Evolutionary conservation across 1,140 invertebrate genomes (phyloP).

Genomic region (Drosophila saltans): DNA sequence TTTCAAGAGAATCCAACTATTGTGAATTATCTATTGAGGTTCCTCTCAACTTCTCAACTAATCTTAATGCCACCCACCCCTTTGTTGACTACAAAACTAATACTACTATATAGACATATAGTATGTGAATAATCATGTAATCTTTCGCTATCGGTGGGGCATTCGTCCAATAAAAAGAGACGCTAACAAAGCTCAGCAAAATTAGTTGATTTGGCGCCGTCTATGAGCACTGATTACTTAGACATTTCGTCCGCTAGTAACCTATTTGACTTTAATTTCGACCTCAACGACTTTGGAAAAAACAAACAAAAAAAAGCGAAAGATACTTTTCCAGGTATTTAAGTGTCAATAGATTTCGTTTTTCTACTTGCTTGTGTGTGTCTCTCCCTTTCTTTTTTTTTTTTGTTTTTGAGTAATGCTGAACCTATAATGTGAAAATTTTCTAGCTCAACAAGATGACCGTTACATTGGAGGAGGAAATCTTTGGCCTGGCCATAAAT

Average conservation of each 20-base stretch:
- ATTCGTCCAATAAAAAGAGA: slow-evolving; percentile 4
- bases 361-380: neutral
- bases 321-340: slow-evolving; percentile 36
- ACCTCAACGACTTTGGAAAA: slow-evolving; percentile 61
- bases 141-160: neutral
- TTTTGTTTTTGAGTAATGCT: slow-evolving; percentile 16
- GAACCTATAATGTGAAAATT: slow-evolving; percentile 14
- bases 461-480: slow-evolving; percentile 62
- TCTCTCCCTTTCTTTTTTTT: slow-evolving; percentile 16
- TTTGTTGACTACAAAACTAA: neutral
- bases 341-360: slow-evolving; percentile 37
- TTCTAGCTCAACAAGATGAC: slow-evolving; percentile 43
- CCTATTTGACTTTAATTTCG: slow-evolving; percentile 65
- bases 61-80: neutral
- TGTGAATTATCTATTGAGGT: neutral
- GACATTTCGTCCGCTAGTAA: slow-evolving; percentile 24
- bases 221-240: neutral
- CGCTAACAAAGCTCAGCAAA: neutral
- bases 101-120: too few relatives aligned
- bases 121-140: slow-evolving; percentile 3
- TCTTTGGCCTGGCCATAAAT: slow-evolving; percentile 68
- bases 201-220: slow-evolving; percentile 3
- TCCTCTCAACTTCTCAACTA: neutral
- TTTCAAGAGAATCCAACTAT: too few relatives aligned
- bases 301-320: slow-evolving; percentile 5